Percentiles rank a stretch among this genome's conserved stretches.
Conservation (phyloP, 2,888 invertebrate genomes). For the Colostygia pectinataria region DNA sequence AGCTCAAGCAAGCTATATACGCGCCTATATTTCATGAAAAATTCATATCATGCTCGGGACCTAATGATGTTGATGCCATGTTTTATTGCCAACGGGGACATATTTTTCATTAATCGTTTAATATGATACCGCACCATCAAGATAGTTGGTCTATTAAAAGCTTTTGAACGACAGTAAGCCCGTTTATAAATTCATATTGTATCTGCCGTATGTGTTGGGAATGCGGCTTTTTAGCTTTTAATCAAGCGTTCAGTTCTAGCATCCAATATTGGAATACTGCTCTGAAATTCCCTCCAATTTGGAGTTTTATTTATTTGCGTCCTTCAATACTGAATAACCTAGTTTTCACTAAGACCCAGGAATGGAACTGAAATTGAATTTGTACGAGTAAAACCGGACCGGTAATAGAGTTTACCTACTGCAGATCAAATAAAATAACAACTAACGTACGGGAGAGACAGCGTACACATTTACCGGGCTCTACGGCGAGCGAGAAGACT, state of each 20-base stretch:
- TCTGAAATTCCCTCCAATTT: conserved; percentile 24
- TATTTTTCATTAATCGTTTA: conserved; percentile 74
- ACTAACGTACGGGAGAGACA: conserved; percentile 50
- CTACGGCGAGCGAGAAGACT: conserved; percentile 22
- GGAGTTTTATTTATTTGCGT: conserved; percentile 55
- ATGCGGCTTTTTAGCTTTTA: conserved; percentile 16
- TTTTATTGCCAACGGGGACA: conserved; percentile 71
- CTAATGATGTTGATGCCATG: conserved; percentile 77
- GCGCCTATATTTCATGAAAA: conserved; percentile 79
- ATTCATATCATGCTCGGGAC: conserved; percentile 71
- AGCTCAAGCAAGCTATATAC: conserved; percentile 58
- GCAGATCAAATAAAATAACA: conserved; percentile 75
- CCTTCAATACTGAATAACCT: conserved; percentile 61
- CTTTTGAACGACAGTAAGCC: conserved; percentile 16
- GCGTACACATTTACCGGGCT: conserved; percentile 48
- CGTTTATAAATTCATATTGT: conserved; percentile 29
- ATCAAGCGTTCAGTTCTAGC: conserved; percentile 13
- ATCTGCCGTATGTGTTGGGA: conserved; percentile 5
- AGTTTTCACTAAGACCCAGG: conserved; percentile 65
- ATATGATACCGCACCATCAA: conserved; percentile 55
- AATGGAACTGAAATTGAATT: conserved; percentile 72
- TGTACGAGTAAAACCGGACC: conserved; percentile 72
- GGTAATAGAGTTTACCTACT: conserved; percentile 76
- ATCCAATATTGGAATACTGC: conserved; percentile 24
- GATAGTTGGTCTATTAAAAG: conserved; percentile 26